A percentile compares a stretch with the other conserved stretches of the same genome.
These are phyloP conservation scores for Aleiodes sp. DNA, from an alignment of 1,140 invertebrate genomes.

Conservation along the genomic window DNA sequence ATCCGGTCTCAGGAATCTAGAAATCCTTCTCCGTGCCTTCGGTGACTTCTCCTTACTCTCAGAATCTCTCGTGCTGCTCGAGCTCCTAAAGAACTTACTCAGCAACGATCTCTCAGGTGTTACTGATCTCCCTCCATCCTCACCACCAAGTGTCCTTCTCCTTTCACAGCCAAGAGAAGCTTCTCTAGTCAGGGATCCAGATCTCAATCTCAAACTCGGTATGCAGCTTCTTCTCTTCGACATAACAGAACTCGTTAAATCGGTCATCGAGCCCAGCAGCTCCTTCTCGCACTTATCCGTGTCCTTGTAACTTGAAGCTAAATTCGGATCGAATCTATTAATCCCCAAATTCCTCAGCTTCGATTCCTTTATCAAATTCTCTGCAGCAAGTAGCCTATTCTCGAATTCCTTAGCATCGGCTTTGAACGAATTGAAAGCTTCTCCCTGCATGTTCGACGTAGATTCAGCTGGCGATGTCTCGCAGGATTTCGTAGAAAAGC, in stretches of 20 bases:
- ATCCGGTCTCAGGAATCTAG: constrained; percentile 78
- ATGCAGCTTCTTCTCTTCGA: constrained; percentile 56
- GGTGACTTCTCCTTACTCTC: constrained; percentile 57
- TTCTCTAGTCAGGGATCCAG: constrained; percentile 56
- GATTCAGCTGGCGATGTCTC: constrained; percentile 56
- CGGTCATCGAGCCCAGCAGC: constrained; percentile 45
- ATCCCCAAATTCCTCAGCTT: constrained; percentile 52
- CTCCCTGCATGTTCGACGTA: constrained; percentile 48
- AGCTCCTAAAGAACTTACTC: constrained; percentile 67
- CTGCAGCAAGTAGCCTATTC: constrained; percentile 54
- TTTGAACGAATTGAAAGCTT: constrained; percentile 36
- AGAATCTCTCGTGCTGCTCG: constrained; percentile 52
- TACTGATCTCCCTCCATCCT: neutral
- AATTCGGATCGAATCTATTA: constrained; percentile 44
- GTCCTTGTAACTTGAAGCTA: constrained; percentile 50
- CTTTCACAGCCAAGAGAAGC: constrained; percentile 33
- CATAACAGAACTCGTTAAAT: constrained; percentile 34
- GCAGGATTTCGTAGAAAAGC: constrained; percentile 45
- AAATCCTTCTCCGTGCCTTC: constrained; percentile 70
- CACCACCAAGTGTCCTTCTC: constrained; percentile 38
- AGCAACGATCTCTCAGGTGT: constrained; percentile 67
- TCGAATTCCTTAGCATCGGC: constrained; percentile 47
- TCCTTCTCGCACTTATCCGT: constrained; percentile 57
- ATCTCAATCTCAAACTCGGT: constrained; percentile 53
- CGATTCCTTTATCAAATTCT: constrained; percentile 62